Conservation (phyloP, 2,888 invertebrate genomes). For the Agapetus fuscipes region DNA sequence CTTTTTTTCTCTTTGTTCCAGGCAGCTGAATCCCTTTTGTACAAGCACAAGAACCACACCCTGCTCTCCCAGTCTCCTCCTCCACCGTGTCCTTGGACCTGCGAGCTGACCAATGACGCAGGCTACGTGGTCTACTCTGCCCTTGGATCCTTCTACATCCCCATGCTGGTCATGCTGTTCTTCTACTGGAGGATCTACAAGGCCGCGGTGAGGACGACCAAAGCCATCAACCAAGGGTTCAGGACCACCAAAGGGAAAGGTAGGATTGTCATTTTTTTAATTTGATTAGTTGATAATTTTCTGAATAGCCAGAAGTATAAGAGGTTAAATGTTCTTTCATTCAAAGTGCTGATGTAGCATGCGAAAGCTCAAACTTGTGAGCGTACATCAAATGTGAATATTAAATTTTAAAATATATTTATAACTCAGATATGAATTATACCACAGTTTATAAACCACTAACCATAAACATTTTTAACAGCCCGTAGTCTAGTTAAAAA, state of each 20-base stretch:
- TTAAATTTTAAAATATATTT: too few relatives aligned
- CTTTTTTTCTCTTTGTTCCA: too few relatives aligned
- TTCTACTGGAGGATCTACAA: constrained; percentile 96
- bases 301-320: too few relatives aligned
- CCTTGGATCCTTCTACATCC: constrained; percentile 95
- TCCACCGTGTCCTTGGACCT: constrained; percentile 72
- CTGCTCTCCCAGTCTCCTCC: constrained; percentile 28
- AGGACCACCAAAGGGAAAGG: constrained; percentile 69
- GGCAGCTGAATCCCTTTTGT: constrained; percentile 15
- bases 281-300: too few relatives aligned
- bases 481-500: too few relatives aligned
- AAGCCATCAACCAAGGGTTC: constrained; percentile 85
- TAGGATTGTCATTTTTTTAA: constrained; percentile 18
- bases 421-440: too few relatives aligned
- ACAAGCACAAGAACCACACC: constrained; percentile 27
- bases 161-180: constrained; percentile 96
- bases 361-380: too few relatives aligned
- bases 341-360: too few relatives aligned
- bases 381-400: too few relatives aligned
- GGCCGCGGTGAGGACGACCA: constrained; percentile 87
- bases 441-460: too few relatives aligned
- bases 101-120: constrained; percentile 86
- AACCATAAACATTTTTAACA: too few relatives aligned
- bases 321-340: too few relatives aligned
- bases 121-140: constrained; percentile 97